Evolutionary conservation across 2,113 vertebrate genomes (phyloP).

Genomic region (Epinephelus cyanopodus): DNA sequence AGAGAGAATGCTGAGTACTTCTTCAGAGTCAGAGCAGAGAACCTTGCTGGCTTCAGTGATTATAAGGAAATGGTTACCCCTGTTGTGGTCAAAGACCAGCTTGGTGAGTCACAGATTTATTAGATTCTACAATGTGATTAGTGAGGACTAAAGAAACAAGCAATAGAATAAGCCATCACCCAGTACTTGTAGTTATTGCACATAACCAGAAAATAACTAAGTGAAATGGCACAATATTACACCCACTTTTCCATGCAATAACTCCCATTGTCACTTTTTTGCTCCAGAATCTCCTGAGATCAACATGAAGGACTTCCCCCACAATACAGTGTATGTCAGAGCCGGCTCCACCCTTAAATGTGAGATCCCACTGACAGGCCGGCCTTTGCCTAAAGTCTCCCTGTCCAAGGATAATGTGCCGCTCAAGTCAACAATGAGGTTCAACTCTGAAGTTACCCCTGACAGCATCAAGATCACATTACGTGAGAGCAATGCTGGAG

Average conservation of each 20-base stretch:
- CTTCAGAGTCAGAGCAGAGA: slow-evolving; percentile 97
- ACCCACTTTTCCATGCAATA: not conserved
- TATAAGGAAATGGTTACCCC: slow-evolving; percentile 91
- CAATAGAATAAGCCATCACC: not conserved
- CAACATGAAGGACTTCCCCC: slow-evolving; percentile 94
- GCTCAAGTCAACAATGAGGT: slow-evolving; percentile 95
- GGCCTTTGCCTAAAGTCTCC: slow-evolving; percentile 93
- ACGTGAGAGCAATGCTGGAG: slow-evolving; percentile 92
- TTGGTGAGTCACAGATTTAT: slow-evolving; percentile 84
- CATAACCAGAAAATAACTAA: not conserved
- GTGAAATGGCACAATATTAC: not conserved
- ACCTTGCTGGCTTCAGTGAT: slow-evolving; percentile 95
- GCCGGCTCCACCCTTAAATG: slow-evolving; percentile 96
- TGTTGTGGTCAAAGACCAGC: slow-evolving; percentile 93
- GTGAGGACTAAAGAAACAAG: not conserved
- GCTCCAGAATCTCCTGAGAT: slow-evolving; percentile 94
- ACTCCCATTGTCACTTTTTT: not conserved
- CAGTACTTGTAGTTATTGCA: not conserved
- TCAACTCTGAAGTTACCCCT: slow-evolving; percentile 93
- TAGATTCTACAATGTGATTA: not conserved
- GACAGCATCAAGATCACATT: slow-evolving; percentile 93
- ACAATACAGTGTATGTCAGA: slow-evolving; percentile 93
- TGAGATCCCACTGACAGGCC: slow-evolving; percentile 94
- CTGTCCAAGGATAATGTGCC: slow-evolving; percentile 90
- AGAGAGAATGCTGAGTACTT: slow-evolving; percentile 95